phyloP scores from a whole-genome alignment of 2,797 vertebrate species.

The Lacerta agilis region DNA sequence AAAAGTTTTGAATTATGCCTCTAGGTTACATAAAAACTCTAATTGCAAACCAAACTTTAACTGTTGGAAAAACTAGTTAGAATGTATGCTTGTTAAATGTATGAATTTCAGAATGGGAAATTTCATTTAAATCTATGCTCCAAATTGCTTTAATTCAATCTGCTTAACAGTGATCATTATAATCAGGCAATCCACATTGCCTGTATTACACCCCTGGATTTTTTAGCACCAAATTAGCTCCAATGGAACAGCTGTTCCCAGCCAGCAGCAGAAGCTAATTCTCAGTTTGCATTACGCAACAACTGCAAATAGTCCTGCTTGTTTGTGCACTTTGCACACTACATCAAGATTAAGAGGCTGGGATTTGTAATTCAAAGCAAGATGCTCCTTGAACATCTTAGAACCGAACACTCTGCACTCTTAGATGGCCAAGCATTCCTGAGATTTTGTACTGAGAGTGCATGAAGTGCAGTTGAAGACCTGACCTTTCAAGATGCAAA shows the following conservation, averaged over 20 bases:
- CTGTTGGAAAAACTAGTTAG: no score
- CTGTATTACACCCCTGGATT: background rate
- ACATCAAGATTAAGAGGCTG: fast-evolving
- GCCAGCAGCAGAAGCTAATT: background rate
- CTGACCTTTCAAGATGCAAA: background rate
- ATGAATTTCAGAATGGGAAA: background rate
- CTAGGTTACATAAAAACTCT: no score
- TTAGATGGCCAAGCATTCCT: background rate
- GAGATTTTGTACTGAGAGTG: background rate
- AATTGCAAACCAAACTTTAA: no score
- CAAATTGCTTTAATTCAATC: background rate
- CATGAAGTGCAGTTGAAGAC: background rate
- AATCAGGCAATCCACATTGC: background rate
- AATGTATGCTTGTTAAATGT: background rate
- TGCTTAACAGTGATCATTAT: background rate
- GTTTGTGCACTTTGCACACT: background rate
- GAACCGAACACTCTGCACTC: background rate
- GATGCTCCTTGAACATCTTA: constrained; percentile 22
- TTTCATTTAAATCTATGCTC: background rate
- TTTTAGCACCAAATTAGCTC: background rate
- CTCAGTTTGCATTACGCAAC: background rate
- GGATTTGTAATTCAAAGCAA: background rate
- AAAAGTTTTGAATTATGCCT: no score
- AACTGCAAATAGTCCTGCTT: background rate
- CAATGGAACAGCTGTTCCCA: background rate